Evolutionary conservation across 2,888 invertebrate species (phyloP), one percentile per base, ranked within the genome.

Genomic region (Adelognathus sp.): DNA sequence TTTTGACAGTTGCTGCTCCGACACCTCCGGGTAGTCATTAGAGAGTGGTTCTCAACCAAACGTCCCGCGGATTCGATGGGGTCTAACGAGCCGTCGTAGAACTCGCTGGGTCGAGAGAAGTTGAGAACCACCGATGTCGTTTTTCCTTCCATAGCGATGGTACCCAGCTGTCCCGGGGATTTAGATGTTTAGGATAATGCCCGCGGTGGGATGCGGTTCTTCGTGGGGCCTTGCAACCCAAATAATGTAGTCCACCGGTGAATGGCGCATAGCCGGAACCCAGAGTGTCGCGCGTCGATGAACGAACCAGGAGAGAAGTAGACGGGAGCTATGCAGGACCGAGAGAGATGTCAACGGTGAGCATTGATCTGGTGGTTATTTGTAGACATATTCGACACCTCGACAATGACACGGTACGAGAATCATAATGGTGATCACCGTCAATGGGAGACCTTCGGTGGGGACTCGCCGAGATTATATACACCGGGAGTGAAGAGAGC

Each of bases 111-210:
- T 16, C 9, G n/a, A 56, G 33, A 33, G 16, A 2, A 33, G 14
- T 4, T 54, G 67, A 54, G 67, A 54, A 54, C 54, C 67, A 1
- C 39, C 39, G 11, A 33, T 6, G 24, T 21, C 24, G 14, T 44
- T 44, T 16, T 46, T 66, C 39, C n/a, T 11, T 29, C n/a, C 33
- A 31, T 27, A 11, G 39, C 4, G 82, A 83, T 76, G 77, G 79
- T 83, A 82, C 84, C 88, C 91, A 91, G 90, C 91, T 91, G 91
- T 90, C 89, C 87, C 73, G 56, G 64, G 91, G 91, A 91, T 91
- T 91, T 90, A 91, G 91, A 91, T 91, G 90, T 91, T 90, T 90
- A 89, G 91, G 91, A 91, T 91, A 91, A 91, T 90, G 88, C 90
- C 85, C 66, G 87, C 86, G 86, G 66, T 71, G 66, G 29, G 61